Evolutionary conservation across 2,797 vertebrate species (phyloP).

Genomic region (Gallinago nigripennis): DNA sequence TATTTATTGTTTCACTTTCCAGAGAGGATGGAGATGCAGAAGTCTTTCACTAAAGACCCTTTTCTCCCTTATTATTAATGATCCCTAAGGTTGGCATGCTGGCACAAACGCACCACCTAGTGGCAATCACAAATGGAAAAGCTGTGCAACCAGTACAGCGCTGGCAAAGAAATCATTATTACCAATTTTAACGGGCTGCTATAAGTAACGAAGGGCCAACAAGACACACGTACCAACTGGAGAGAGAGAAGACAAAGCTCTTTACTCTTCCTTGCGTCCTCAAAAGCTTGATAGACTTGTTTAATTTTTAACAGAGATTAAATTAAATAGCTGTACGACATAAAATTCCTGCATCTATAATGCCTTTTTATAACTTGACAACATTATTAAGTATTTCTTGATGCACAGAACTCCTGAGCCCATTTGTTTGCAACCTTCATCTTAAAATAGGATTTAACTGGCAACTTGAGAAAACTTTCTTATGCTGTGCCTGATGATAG

Average conservation of each 20-base stretch:
- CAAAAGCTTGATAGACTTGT: not conserved
- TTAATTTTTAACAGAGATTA: not conserved
- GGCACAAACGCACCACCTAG: not conserved
- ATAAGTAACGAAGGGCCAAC: not conserved
- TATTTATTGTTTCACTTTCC: accelerated
- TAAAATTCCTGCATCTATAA: not conserved
- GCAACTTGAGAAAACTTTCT: not conserved
- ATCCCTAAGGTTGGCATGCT: accelerated
- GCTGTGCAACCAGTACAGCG: accelerated
- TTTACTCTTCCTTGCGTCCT: not conserved
- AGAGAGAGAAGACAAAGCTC: not conserved
- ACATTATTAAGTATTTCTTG: not conserved
- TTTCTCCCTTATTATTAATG: accelerated
- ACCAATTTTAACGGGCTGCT: not conserved
- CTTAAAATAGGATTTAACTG: not conserved
- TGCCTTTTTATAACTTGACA: not conserved
- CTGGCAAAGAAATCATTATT: not conserved
- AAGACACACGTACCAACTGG: accelerated
- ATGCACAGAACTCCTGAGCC: not conserved
- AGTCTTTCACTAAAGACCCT: accelerated
- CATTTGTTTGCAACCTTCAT: not conserved
- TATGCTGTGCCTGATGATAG: not conserved
- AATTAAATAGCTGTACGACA: not conserved
- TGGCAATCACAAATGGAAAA: not conserved
- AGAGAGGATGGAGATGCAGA: too few species aligned